A percentile compares a stretch with the other conserved stretches of the same genome.
These are phyloP conservation scores for Drosophila simulans DNA, from an alignment of 1,140 invertebrate genomes.

Conservation along the genomic window DNA sequence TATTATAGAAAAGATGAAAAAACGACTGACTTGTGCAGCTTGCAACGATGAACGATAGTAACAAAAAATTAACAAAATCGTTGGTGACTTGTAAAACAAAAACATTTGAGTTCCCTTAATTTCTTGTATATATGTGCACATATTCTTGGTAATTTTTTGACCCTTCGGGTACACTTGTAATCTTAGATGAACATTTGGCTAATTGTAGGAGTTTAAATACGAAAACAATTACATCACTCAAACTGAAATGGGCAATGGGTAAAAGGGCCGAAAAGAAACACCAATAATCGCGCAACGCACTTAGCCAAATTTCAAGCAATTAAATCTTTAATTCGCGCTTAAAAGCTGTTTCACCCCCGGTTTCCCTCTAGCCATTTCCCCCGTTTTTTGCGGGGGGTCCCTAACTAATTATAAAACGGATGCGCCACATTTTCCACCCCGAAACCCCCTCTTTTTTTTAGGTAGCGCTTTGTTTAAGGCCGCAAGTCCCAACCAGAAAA, in stretches of 20 bases:
- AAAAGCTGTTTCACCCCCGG: constrained; percentile 55
- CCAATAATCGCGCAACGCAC: constrained; percentile 61
- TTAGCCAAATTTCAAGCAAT: constrained; percentile 73
- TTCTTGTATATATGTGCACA: constrained; percentile 1
- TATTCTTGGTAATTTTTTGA: neutral
- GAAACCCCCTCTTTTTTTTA: constrained; percentile 13
- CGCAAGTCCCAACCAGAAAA: constrained; percentile 52
- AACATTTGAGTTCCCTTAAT: neutral
- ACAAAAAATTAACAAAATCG: too few relatives aligned
- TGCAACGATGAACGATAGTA: too few relatives aligned
- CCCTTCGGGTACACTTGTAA: constrained; percentile 19
- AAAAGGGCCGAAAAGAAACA: constrained; percentile 12
- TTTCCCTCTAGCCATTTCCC: constrained; percentile 12
- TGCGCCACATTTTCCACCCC: constrained; percentile 44
- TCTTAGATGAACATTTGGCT: constrained; percentile 10
- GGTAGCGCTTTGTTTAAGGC: constrained; percentile 56
- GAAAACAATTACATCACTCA: constrained; percentile 75
- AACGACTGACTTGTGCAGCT: too few relatives aligned
- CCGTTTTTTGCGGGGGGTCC: constrained; percentile 27
- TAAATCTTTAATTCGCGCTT: constrained; percentile 79
- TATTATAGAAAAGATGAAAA: too few relatives aligned
- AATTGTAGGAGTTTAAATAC: constrained; percentile 52
- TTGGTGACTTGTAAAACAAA: too few relatives aligned
- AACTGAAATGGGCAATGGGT: constrained; percentile 31
- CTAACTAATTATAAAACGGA: constrained; percentile 80